Conservation (phyloP, 1,140 invertebrate species). For the Lamellibrachia luymesi region DNA sequence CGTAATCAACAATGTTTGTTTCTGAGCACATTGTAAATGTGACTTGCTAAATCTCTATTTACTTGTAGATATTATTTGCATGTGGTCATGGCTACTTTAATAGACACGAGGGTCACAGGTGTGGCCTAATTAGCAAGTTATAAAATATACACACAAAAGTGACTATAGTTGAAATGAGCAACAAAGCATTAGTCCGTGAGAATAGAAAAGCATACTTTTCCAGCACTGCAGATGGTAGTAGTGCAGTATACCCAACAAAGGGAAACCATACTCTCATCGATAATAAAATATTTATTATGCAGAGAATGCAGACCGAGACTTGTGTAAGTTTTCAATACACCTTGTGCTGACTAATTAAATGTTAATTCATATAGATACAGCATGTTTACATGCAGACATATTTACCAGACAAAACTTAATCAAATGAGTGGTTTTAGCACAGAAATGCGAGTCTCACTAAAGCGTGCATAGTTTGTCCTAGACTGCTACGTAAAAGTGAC, state of each 20-base stretch:
- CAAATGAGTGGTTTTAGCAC: not conserved
- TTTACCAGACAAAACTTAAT: not conserved
- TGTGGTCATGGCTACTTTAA: not conserved
- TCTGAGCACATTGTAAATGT: not conserved
- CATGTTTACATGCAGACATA: not conserved
- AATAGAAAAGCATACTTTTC: not conserved
- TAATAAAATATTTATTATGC: not conserved
- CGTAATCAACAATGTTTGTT: not conserved
- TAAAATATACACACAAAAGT: not conserved
- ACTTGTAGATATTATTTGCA: not conserved
- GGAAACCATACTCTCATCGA: not conserved
- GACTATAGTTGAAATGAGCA: not conserved
- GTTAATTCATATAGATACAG: not conserved
- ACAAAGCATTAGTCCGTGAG: not conserved
- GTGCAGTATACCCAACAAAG: not conserved
- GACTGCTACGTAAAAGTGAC: not conserved
- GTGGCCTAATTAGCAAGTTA: not conserved
- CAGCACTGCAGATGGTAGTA: not conserved
- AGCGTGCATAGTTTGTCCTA: not conserved
- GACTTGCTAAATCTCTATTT: not conserved
- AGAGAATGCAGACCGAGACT: not conserved
- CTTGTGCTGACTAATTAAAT: not conserved
- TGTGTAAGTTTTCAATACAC: not conserved
- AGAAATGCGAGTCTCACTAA: not conserved
- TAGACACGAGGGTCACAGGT: not conserved